These are phyloP conservation scores for Stenichneumon culpator DNA, from an alignment of 2,888 invertebrate species.

Conservation along the genomic window DNA sequence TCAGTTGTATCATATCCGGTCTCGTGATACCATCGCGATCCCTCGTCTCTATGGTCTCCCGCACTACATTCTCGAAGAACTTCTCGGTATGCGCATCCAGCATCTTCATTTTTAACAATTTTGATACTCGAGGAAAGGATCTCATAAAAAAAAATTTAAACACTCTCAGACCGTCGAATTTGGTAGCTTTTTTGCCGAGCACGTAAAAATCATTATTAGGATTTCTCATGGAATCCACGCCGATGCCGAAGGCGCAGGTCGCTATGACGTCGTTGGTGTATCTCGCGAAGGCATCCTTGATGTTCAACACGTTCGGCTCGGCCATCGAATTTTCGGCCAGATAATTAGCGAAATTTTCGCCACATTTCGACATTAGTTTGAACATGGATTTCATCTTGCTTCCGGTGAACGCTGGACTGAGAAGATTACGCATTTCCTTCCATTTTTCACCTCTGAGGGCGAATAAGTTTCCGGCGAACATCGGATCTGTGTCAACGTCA, in stretches of 20 bases:
- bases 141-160: slow-evolving; percentile 64
- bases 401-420: slow-evolving; percentile 87
- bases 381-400: slow-evolving; percentile 87
- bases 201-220: slow-evolving; percentile 78
- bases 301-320: slow-evolving; percentile 68
- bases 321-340: slow-evolving; percentile 59
- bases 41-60: slow-evolving; percentile 58
- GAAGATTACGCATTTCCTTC: slow-evolving; percentile 86
- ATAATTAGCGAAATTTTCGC: slow-evolving; percentile 73
- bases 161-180: slow-evolving; percentile 49
- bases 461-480: slow-evolving; percentile 71
- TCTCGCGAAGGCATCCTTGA: slow-evolving; percentile 76
- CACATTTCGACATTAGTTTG: slow-evolving; percentile 83
- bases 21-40: slow-evolving; percentile 65
- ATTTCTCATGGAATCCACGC: slow-evolving; percentile 73
- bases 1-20: slow-evolving; percentile 76
- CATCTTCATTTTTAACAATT: slow-evolving; percentile 52
- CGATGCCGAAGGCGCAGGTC: slow-evolving; percentile 83
- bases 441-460: slow-evolving; percentile 83
- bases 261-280: slow-evolving; percentile 84
- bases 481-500: slow-evolving; percentile 61
- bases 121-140: slow-evolving; percentile 60
- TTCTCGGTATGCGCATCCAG: slow-evolving; percentile 13
- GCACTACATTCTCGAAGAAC: slow-evolving; percentile 61
- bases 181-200: slow-evolving; percentile 70